Conservation (phyloP, 2,888 invertebrate genomes). For the Parelbella ahira region DNA sequence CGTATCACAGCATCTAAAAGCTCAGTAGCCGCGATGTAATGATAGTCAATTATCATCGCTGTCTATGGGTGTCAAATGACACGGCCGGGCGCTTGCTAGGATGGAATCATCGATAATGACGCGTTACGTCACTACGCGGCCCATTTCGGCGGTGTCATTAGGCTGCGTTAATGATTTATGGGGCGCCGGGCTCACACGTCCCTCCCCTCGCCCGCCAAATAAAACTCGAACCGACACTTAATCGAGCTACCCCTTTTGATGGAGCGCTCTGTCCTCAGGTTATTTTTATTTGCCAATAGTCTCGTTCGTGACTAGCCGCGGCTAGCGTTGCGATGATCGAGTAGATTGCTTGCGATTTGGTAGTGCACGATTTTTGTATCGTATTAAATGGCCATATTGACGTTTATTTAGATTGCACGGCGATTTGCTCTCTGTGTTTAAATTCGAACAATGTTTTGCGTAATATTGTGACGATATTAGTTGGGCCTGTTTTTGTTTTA, state of each 20-base stretch:
- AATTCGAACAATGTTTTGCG: too few species aligned
- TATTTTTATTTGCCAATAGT: slow-evolving; percentile 58
- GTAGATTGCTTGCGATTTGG: slow-evolving; percentile 51
- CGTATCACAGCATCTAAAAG: slow-evolving; percentile 18
- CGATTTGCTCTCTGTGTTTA: slow-evolving; percentile 23
- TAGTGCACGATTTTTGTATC: slow-evolving; percentile 53
- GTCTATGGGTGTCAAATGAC: slow-evolving; percentile 34
- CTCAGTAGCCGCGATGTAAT: slow-evolving; percentile 27
- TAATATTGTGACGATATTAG: slow-evolving; percentile 21
- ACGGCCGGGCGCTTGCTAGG: slow-evolving; percentile 34
- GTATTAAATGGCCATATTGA: slow-evolving; percentile 33
- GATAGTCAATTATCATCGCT: slow-evolving; percentile 34
- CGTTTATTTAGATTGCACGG: slow-evolving; percentile 29
- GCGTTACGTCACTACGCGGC: slow-evolving; percentile 49
- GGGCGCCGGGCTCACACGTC: slow-evolving; percentile 68
- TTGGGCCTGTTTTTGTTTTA: too few species aligned
- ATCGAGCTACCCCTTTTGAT: slow-evolving; percentile 78
- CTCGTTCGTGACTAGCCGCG: slow-evolving; percentile 48
- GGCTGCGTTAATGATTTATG: slow-evolving; percentile 80
- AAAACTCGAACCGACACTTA: slow-evolving; percentile 75
- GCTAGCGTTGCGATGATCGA: slow-evolving; percentile 44
- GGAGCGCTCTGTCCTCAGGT: slow-evolving; percentile 59
- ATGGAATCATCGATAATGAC: slow-evolving; percentile 41
- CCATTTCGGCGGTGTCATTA: slow-evolving; percentile 79
- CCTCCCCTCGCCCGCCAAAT: slow-evolving; percentile 56